phyloP scores from a whole-genome alignment of 2,113 vertebrate genomes.

The Pyxicephalus adspersus region DNA sequence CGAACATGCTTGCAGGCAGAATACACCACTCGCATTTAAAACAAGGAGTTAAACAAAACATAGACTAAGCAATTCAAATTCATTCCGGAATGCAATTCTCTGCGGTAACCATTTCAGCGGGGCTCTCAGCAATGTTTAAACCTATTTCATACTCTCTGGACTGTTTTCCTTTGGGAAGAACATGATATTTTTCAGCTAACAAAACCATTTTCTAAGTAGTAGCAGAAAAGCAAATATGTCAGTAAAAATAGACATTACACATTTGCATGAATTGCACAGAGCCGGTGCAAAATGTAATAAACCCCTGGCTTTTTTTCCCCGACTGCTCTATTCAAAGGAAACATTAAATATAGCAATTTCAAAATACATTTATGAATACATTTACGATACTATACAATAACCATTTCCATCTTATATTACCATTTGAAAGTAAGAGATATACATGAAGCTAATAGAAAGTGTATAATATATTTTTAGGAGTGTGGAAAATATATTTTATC shows the following conservation, averaged over 20 bases:
- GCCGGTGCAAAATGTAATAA: slow-evolving; percentile 3
- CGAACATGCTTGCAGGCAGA: not conserved
- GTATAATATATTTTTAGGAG: not conserved
- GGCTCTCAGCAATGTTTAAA: slow-evolving; percentile 1
- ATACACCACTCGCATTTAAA: not conserved
- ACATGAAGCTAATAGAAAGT: slow-evolving; percentile 22
- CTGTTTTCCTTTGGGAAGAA: not conserved
- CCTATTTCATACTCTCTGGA: slow-evolving; percentile 2
- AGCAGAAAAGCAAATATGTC: slow-evolving; percentile 26
- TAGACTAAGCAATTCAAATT: slow-evolving; percentile 10
- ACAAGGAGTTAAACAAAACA: not conserved
- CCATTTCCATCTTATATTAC: slow-evolving; percentile 15
- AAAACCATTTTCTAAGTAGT: slow-evolving; percentile 21
- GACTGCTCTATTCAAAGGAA: slow-evolving; percentile 23
- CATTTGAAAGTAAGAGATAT: slow-evolving; percentile 15
- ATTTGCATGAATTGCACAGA: slow-evolving; percentile 32
- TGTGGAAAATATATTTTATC: slow-evolving; percentile 20
- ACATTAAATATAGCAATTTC: slow-evolving; percentile 27
- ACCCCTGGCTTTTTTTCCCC: not conserved
- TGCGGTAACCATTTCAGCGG: not conserved
- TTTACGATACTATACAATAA: not conserved
- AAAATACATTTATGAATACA: slow-evolving; percentile 30
- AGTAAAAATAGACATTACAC: slow-evolving; percentile 32
- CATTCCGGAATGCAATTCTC: slow-evolving; percentile 13
- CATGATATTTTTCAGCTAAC: slow-evolving; percentile 9